Percentiles rank a stretch among this genome's conserved stretches.
Conservation (phyloP, 2,888 invertebrate species). For the Choreutis nemorana region DNA sequence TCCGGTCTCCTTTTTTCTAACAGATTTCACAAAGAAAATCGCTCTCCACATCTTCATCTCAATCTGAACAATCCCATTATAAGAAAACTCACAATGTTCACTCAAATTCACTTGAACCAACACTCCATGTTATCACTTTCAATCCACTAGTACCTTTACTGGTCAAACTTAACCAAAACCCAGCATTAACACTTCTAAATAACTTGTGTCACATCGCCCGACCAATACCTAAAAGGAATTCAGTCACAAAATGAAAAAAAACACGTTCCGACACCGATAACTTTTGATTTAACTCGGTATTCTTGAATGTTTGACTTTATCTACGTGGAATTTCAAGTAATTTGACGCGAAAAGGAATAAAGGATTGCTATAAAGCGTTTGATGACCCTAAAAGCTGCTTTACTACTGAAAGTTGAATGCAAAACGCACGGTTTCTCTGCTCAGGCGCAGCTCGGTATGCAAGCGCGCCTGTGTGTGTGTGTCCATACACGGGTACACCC, state of each 20-base stretch:
- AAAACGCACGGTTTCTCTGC: conserved; percentile 48
- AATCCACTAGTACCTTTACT: too few relatives aligned
- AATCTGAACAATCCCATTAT: conserved; percentile 29
- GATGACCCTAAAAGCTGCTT: conserved; percentile 56
- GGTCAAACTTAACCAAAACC: conserved; percentile 16
- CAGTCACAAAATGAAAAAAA: too few relatives aligned
- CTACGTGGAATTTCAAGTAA: too few relatives aligned
- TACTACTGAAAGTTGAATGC: conserved; percentile 56
- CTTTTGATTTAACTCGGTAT: too few relatives aligned
- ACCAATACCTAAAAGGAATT: too few relatives aligned
- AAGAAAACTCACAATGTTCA: too few relatives aligned
- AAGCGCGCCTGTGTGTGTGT: conserved; percentile 27
- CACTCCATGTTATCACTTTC: too few relatives aligned
- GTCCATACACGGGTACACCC: conserved; percentile 19
- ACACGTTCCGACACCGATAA: too few relatives aligned
- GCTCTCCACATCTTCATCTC: conserved; percentile 49
- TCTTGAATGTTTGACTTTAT: too few relatives aligned
- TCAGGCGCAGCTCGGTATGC: conserved; percentile 50
- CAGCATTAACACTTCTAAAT: conserved; percentile 18
- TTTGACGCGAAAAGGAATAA: conserved; percentile 25
- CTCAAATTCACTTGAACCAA: too few relatives aligned
- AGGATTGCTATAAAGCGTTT: conserved; percentile 46
- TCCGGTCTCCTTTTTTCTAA: conserved; percentile 50
- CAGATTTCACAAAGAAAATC: conserved; percentile 51
- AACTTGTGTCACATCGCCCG: conserved; percentile 9